Evolutionary conservation across 2,888 invertebrate genomes (phyloP), one percentile per base, ranked within the genome.

Genomic region (Cremastobaeus sp.): DNA sequence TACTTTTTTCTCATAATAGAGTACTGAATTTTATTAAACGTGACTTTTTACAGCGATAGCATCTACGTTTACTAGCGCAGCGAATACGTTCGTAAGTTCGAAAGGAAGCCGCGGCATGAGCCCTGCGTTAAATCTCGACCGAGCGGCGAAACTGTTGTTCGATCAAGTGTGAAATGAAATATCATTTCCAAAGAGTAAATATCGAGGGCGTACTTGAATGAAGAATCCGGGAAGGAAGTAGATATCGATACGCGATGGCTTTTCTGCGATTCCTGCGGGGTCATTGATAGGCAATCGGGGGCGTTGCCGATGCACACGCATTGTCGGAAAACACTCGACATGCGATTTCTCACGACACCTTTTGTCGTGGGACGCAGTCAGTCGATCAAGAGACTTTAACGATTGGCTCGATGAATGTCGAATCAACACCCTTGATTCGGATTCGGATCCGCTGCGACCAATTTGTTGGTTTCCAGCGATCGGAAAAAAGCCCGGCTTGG

Each of bases 271-370:
- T 62, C 55, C 80, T 83, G 82, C 80, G 83, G 83, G 83, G 83
- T 85, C 79, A 86, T 87, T 86, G 86, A 86, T 85, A 86, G 78
- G 81, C 85, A 80, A 87, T 86, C 82, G 83, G 79, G 83, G 79
- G 84, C 82, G 85, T 85, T 82, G 79, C 85, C 70, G 79, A 83
- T 81, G 77, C n/a, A n/a, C 69, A 45, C 60, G 80, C 55, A 81
- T 83, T 81, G 82, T 83, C 68, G 77, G 68, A 81, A 83, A 81
- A 81, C 78, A 80, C 75, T 82, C 74, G 59, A 65, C 45, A 35
- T 34, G 15, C 60, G 77, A 76, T 83, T 85, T 86, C 86, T 86
- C 86, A 86, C 85, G 73, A 79, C 78, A 69, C 72, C 78, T 82
- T 81, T 85, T 82, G 68, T 72, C 82, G 81, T 84, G 84, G 76